Evolutionary conservation across 2,888 invertebrate species (phyloP).

Genomic region (Rhagium mordax): DNA sequence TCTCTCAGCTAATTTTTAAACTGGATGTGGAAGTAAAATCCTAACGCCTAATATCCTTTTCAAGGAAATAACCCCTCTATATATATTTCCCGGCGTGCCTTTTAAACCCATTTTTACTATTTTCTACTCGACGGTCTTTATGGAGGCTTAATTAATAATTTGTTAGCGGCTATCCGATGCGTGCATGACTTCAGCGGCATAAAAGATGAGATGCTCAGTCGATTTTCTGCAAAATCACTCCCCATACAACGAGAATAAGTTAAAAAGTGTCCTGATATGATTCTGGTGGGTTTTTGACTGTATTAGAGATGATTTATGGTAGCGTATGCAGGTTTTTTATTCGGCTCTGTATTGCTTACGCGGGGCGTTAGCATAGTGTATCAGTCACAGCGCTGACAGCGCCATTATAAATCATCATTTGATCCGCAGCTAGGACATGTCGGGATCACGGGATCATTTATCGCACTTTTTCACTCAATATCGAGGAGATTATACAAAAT

Average conservation of each 20-base stretch:
- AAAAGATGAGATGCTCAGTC: conserved; percentile 26
- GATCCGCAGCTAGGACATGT: conserved; percentile 58
- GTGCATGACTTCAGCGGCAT: conserved; percentile 3
- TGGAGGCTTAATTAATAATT: not conserved
- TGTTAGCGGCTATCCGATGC: not conserved
- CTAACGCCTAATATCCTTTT: too few species aligned
- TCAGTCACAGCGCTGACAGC: conserved; percentile 66
- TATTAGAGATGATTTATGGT: conserved; percentile 69
- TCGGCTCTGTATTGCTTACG: conserved; percentile 62
- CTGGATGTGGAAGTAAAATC: too few species aligned
- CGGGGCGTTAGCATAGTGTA: conserved; percentile 67
- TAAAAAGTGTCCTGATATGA: conserved; percentile 66
- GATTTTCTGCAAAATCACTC: conserved; percentile 58
- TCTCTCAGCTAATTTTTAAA: too few species aligned
- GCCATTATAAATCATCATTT: conserved; percentile 69
- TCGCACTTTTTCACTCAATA: conserved; percentile 56
- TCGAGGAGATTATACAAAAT: conserved; percentile 21
- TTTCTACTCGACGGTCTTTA: not conserved
- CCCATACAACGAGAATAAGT: conserved; percentile 57
- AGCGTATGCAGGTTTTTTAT: conserved; percentile 63
- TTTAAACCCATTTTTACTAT: too few species aligned
- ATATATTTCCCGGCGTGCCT: too few species aligned
- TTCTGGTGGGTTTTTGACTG: conserved; percentile 67
- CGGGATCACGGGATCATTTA: conserved; percentile 64
- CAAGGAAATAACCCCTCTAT: too few species aligned